A percentile compares a stretch with the other conserved stretches of the same genome.
Evolutionary conservation across 2,888 invertebrate genomes (phyloP).

Genomic region (Myopa tessellatipennis): DNA sequence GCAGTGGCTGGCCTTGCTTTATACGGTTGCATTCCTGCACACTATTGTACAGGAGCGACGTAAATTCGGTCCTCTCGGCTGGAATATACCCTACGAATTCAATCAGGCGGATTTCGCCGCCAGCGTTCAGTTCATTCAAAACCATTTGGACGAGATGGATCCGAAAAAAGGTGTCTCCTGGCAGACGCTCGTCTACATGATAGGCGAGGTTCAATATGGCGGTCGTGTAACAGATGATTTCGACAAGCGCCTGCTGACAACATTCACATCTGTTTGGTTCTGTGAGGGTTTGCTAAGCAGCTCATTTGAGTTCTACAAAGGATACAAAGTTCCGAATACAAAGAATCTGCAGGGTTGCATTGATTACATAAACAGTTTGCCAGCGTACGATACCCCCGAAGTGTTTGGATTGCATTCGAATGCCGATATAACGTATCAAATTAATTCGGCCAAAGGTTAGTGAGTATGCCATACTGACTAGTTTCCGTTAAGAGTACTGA

Average conservation of each 20-base stretch:
- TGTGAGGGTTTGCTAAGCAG: slow-evolving; percentile 87
- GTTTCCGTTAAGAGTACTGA: no score
- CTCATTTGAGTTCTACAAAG: slow-evolving; percentile 93
- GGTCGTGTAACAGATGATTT: slow-evolving; percentile 97
- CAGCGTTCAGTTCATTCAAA: slow-evolving; percentile 95
- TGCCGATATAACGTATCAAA: slow-evolving; percentile 97
- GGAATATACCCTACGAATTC: slow-evolving; percentile 98
- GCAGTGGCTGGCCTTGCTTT: slow-evolving; percentile 94
- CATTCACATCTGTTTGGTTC: slow-evolving; percentile 96
- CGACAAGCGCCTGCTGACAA: slow-evolving; percentile 91
- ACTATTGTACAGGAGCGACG: slow-evolving; percentile 94
- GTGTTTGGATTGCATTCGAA: slow-evolving; percentile 96
- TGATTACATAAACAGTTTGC: slow-evolving; percentile 88
- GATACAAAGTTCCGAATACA: slow-evolving; percentile 90
- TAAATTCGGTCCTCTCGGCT: slow-evolving; percentile 95
- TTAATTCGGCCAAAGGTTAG: slow-evolving; percentile 89
- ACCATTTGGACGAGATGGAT: slow-evolving; percentile 96
- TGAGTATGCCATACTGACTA: slow-evolving; percentile 4
- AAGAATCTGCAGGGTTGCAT: slow-evolving; percentile 83
- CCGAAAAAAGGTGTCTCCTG: slow-evolving; percentile 97
- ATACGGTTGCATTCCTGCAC: slow-evolving; percentile 94
- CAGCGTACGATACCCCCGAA: slow-evolving; percentile 90
- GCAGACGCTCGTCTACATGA: slow-evolving; percentile 97
- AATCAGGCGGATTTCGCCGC: slow-evolving; percentile 94
- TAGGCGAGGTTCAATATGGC: slow-evolving; percentile 89